Evolutionary conservation across 2,797 vertebrate genomes (phyloP), one percentile per base, ranked within the genome.

Genomic region (Gila robusta): DNA sequence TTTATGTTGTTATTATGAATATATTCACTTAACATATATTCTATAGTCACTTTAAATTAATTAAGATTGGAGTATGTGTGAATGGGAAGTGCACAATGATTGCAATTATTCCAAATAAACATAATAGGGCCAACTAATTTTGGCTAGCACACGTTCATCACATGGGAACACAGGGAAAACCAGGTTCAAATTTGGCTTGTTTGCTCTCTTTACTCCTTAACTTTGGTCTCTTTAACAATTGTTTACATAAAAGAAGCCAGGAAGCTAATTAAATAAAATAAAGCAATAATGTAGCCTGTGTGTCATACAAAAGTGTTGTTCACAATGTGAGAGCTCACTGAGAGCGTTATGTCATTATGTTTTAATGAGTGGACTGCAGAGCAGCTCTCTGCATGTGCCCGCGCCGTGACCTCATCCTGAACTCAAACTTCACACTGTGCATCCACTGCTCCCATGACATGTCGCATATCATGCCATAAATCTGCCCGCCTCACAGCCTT

Each of bases 401-500:
- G 89, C 83, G 88, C 76, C 85, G 59, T 92, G 92, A 93, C 93
- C 93, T 93, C 87, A 72, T 54, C 84, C 88, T 93, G 93, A 95
- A 94, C 94, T 90, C 89, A 87, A 90, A 90, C 92, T 90, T 89
- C 86, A 84, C 85, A 79, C 44, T 26, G 87, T 89, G 81, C n/a
- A 71, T 87, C 90, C 19, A 89, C 82, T 17, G 88, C 90, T 89
- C 91, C 93, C 91, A 88, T 83, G 82, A 81, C 35, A 91, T 89
- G 54, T 92, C 90, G 82, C 90, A 89, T 95, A 93, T 94, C 92
- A 90, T 91, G 90, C 90, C 89, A 93, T 93, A 93, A 94, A 95
- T 93, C 92, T 81, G 80, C 88, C 47, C 21, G 47, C 54, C 77
- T 67, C 73, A 74, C 71, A 73, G 77, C 54, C 23, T 26, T 56